phyloP scores from a whole-genome alignment of 2,113 vertebrate genomes.

The Muntiacus muntjak region DNA sequence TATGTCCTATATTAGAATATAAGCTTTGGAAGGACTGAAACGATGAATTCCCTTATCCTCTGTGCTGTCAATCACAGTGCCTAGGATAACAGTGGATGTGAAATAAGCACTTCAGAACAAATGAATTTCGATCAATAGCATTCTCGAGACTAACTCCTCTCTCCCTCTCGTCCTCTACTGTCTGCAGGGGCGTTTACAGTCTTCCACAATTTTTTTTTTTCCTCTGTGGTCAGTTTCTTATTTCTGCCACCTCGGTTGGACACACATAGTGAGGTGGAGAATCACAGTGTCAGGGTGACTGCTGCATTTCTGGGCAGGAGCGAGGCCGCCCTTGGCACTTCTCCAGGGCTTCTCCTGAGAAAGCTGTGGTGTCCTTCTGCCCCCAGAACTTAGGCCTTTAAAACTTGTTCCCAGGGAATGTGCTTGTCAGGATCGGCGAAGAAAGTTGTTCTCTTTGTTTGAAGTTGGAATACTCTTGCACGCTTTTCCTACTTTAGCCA shows the following conservation, averaged over 20 bases:
- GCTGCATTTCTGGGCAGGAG: neutral
- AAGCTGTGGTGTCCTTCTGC: neutral
- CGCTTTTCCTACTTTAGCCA: neutral
- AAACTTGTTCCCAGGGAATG: rapidly evolving
- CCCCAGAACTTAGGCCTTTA: neutral
- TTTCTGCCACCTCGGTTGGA: neutral
- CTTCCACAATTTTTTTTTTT: neutral
- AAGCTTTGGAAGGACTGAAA: neutral
- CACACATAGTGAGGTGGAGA: neutral
- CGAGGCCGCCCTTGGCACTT: neutral
- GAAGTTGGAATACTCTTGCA: neutral
- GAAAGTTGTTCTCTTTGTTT: neutral
- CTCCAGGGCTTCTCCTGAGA: neutral
- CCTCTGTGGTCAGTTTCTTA: neutral
- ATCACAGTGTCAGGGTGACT: neutral
- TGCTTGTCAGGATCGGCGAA: neutral
- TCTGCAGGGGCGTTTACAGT: neutral
- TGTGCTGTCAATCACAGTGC: neutral
- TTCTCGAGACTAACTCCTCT: neutral
- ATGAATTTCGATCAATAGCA: neutral
- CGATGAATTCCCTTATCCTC: neutral
- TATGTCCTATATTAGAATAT: neutral
- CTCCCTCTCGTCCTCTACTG: neutral
- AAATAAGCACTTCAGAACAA: neutral
- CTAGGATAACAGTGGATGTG: neutral